A percentile compares a stretch with the other conserved stretches of the same genome.
phyloP scores from a whole-genome alignment of 2,888 invertebrate species.

The Sesamia inferens region DNA sequence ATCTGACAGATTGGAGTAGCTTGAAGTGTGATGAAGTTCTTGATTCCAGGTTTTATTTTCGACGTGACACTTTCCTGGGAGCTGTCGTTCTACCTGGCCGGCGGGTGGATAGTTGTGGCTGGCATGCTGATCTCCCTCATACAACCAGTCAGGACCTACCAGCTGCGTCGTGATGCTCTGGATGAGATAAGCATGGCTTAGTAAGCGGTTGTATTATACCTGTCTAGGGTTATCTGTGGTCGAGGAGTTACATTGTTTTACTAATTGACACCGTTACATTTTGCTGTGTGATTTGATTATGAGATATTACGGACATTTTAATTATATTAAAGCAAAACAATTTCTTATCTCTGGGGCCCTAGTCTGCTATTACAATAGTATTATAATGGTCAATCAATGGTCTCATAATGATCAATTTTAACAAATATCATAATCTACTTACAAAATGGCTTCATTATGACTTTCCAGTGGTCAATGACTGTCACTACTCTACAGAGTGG shows the following conservation, averaged over 20 bases:
- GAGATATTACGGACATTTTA: not conserved
- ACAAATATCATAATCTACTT: no score
- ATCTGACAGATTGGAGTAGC: no score
- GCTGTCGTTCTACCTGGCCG: slow-evolving; percentile 94
- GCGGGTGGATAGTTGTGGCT: slow-evolving; percentile 94
- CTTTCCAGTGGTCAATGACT: no score
- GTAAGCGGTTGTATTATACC: not conserved
- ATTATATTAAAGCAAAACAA: not conserved
- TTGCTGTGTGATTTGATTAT: not conserved
- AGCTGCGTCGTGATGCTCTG: slow-evolving; percentile 65
- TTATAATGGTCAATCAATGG: no score
- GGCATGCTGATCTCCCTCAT: slow-evolving; percentile 93
- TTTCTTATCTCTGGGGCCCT: not conserved
- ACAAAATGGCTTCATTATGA: no score
- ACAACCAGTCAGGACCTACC: slow-evolving; percentile 90
- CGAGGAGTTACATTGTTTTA: no score
- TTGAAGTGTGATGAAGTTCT: not conserved
- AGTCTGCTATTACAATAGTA: no score
- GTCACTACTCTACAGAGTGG: no score
- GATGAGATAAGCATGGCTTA: slow-evolving; percentile 72
- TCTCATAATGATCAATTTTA: no score
- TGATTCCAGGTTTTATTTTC: slow-evolving; percentile 91
- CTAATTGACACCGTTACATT: not conserved
- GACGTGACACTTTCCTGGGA: slow-evolving; percentile 94
- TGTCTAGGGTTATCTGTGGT: no score